Base-by-base conservation (phyloP, 2,888 invertebrate genomes). In the Sclerodermus sp. region DNA sequence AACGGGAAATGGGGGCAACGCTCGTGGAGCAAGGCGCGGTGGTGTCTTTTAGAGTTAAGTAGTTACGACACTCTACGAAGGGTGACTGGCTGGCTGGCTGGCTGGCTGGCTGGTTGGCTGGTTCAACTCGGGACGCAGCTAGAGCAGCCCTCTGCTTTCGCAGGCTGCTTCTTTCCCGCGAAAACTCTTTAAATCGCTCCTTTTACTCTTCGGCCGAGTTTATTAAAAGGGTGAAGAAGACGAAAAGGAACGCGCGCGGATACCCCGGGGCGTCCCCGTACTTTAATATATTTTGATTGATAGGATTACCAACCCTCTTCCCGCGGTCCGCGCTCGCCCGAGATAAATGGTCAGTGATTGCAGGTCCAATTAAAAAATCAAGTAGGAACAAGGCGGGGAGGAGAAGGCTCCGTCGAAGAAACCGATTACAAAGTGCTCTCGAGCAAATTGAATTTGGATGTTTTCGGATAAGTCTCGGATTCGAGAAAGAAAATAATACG, bases 251-350 rank as follows among this genome's bases (percentile, higher is more conserved):
- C 30, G 38, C 37, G 46, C 44, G 8, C 23, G 44, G 29, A 9
- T 46, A 18, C 14, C 41, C 44, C 18, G 6, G 46, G 53, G 50
- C 10, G 4, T 8, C 49, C 30, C 45, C 51, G 43, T 43, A 47
- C 60, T 68, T 71, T 68, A 70, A 71, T 73, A 73, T 71, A 67
- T 64, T 69, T 71, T 73, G 70, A 73, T 74, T 73, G 70, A 71
- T 70, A 67, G 68, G 67, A 73, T 73, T 73, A 71, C 44, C 51
- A 34, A 12, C 40, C 47, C 57, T 44, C 29, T 41, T 48, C 38
- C n/a, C n/a, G n/a, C n/a, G n/a, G 40, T n/a, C n/a, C n/a, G n/a
- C 23, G 8, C 8, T 8, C 8, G 4, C 23, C 3, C 8, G 23
- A 23, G 8, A 23, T 23, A 23, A 23, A 3, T 23, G 23, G 23